Conservation (phyloP, 2,888 invertebrate species). For the Nineta flava region DNA sequence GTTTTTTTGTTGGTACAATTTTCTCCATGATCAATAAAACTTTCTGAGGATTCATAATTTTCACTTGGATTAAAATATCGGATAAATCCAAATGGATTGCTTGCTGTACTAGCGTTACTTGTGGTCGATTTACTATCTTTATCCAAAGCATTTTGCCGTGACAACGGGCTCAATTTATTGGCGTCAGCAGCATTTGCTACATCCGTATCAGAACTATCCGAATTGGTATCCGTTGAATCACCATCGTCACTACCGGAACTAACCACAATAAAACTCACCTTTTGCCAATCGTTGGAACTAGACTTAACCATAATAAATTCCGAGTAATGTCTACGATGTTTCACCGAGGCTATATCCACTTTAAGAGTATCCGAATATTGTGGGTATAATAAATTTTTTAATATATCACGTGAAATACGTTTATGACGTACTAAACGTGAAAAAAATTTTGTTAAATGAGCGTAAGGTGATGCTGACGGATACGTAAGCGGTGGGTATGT, state of each 20-base stretch:
- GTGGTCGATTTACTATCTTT: constrained; percentile 31
- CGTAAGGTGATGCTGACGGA: constrained; percentile 62
- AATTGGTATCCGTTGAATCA: constrained; percentile 27
- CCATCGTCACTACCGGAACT: constrained; percentile 16
- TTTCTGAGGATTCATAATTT: constrained; percentile 28
- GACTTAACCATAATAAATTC: constrained; percentile 25
- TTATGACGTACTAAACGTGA: constrained; percentile 57
- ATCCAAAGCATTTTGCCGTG: constrained; percentile 42
- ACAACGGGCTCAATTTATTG: constrained; percentile 26
- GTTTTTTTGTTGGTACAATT: constrained; percentile 13
- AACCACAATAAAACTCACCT: constrained; percentile 6
- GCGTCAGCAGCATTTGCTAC: constrained; percentile 27
- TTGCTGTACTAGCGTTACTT: constrained; percentile 37
- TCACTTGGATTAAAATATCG: constrained; percentile 39
- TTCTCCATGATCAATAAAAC: constrained; percentile 33
- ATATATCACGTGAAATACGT: constrained; percentile 49
- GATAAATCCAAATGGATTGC: constrained; percentile 49
- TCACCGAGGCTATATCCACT: constrained; percentile 35
- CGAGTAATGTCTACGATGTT: constrained; percentile 33
- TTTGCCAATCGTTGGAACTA: constrained; percentile 6
- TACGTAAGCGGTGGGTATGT: constrained; percentile 58
- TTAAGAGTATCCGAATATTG: constrained; percentile 36
- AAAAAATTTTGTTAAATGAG: constrained; percentile 60
- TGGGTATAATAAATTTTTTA: constrained; percentile 57
- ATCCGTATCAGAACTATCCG: constrained; percentile 16